Percentiles rank a stretch among this genome's conserved stretches.
Conservation (phyloP, 2,888 invertebrate genomes). For the Pemphredon lugubris region DNA sequence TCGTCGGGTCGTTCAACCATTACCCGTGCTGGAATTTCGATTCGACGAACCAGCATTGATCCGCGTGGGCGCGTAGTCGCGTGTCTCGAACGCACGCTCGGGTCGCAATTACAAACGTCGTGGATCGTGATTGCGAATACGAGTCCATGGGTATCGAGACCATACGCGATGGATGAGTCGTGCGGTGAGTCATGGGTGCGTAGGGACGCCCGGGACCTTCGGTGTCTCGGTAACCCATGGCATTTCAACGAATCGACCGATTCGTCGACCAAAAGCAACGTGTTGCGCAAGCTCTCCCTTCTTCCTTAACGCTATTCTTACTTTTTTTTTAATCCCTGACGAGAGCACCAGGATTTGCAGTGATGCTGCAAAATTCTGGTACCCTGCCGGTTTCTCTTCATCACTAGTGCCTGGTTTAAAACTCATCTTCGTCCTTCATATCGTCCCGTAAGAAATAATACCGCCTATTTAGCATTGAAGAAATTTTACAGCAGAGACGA, state of each 20-base stretch:
- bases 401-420: too few relatives aligned
- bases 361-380: too few relatives aligned
- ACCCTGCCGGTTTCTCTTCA: too few relatives aligned
- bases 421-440: too few relatives aligned
- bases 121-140: slow-evolving; percentile 52
- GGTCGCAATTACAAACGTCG: slow-evolving; percentile 46
- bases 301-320: too few relatives aligned
- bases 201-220: slow-evolving; percentile 43
- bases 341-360: too few relatives aligned
- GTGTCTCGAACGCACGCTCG: slow-evolving; percentile 46
- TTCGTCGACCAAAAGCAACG: slow-evolving; percentile 15
- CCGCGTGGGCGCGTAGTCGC: slow-evolving; percentile 41
- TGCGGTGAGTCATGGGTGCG: slow-evolving; percentile 50
- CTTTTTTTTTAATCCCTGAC: too few relatives aligned
- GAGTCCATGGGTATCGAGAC: slow-evolving; percentile 12
- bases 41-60: slow-evolving; percentile 3
- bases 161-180: slow-evolving; percentile 47
- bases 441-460: too few relatives aligned
- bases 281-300: slow-evolving; percentile 1
- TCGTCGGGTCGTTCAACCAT: neutral
- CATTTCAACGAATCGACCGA: slow-evolving; percentile 7
- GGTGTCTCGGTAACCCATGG: slow-evolving; percentile 8
- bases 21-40: slow-evolving; percentile 37
- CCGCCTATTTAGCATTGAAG: too few relatives aligned
- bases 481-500: too few relatives aligned